Evolutionary conservation across 2,888 invertebrate species (phyloP), one percentile per base, ranked within the genome.

Genomic region (Drosophila sordidula): DNA sequence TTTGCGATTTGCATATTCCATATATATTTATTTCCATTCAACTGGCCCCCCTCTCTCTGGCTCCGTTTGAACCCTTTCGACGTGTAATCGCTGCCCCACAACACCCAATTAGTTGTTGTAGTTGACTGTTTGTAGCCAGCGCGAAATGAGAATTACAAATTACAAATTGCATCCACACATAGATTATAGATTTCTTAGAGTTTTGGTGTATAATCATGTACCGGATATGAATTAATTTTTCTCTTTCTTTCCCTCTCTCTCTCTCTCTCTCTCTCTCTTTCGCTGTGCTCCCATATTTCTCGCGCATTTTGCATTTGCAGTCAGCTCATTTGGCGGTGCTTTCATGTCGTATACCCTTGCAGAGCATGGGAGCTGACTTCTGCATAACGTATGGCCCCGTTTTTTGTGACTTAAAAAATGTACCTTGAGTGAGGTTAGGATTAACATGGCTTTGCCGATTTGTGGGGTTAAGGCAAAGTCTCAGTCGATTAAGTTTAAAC

Each of bases 161-260:
- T 76, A 59, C 83, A 78, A 71, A 83, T 75, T 78, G 71, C 72
- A 78, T 68, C 71, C 59, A 63, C 68, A 58, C 68, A 58, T 62
- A 76, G 84, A 83, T 82, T 75, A 78, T 79, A 61, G 75, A 74
- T 78, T 82, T 89, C 87, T 89, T 89, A 83, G 87, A 87, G 87
- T 82, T 89, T 76, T 74, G 82, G 65, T 85, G 80, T 83, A 89
- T 88, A 90, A 89, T 89, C 89, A 90, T 88, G 67, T 75, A 78
- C 89, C 90, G 89, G 89, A 89, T 89, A 87, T 90, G 90, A 90
- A 90, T 89, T 87, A 86, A 80, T 89, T 88, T 90, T 77, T 80
- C 79, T 65, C 66, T 63, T 25, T 62, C 41, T 46, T 16, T 25
- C 38, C 5, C 9, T 12, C 38, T 6, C 9, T 12, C 8, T 11